Base-by-base conservation (phyloP, 2,888 invertebrate genomes). In the Pyrochroa serraticornis region DNA sequence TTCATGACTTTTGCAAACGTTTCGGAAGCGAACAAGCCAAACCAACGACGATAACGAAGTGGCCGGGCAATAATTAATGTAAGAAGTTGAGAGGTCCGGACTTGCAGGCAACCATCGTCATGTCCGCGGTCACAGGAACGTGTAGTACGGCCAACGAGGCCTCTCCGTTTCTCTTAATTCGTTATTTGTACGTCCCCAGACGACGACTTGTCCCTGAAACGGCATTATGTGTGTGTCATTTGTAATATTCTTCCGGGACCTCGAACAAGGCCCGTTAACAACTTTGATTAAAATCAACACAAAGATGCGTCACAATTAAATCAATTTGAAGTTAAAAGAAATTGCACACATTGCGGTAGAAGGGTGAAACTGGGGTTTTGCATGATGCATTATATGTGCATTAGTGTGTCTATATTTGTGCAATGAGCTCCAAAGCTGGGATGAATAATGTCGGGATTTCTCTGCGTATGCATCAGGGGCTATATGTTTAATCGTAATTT, bases 231-330 rank as follows among this genome's bases (percentile, higher is more conserved):
- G 39, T 39, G 10, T 39, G 39, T 13, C 10, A 39, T 3, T 39
- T 9, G 7, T 2, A 13, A 13, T 13, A 10, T 13, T 10, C 12
- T 39, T 39, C 2, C n/a, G 12, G 9, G 39, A 8, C 39, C 39
- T 3, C 5, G 7, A 39, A 3, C 3, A 39, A 10, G 13, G 10
- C 8, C 7, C 13, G 12, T 9, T 12, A 12, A 51, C 35, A 45
- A 31, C 10, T 39, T 44, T 53, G 46, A 53, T 45, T 45, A 53
- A 13, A 37, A 53, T 53, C 35, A 33, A 10, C 38, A 35, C 46
- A 34, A 14, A 12, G 37, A 53, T 39, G 22, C 22, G 22, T 39
- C 45, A 43, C 39, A 53, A 53, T 53, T 53, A 22, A 22, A 22
- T 22, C 5, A 22, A 22, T 22, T 22, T 22, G 5, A 22, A n/a